Evolutionary conservation across 2,113 vertebrate species (phyloP), one percentile per base, ranked within the genome.

Genomic region (Axis porcinus): DNA sequence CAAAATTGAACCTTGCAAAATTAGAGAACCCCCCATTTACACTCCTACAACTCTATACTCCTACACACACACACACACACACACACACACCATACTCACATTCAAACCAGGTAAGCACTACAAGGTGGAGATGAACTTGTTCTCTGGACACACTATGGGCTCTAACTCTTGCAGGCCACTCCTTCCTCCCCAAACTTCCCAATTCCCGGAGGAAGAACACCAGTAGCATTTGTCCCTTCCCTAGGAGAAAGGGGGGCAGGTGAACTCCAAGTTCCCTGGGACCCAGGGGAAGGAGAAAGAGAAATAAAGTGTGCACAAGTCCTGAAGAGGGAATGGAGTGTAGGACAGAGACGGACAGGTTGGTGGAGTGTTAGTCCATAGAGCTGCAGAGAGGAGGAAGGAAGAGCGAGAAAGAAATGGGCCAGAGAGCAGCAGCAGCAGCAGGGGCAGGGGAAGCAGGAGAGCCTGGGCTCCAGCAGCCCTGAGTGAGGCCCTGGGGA

Each of bases 191-290:
- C 45, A 13, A 55, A n/a, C 50, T 50, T 15, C 67, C 67, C 52
- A 86, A 1, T 28, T 91, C 84, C 87, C 28, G 0, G 52, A 50
- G 25, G 40, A 60, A 21, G n/a, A 43, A 8, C 57, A 81, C 27
- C 43, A 19, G 6, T 70, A 83, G 96, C 76, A 47, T 93, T 21
- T 94, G 97, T 85, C 96, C 76, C 45, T 92, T 79, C 82, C 86
- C 67, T 40, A 57, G 55, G 36, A 95, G 50, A 45, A 62, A 50
- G 33, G 21, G 50, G 94, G 79, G 58, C 88, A 81, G 91, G 91
- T 58, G 78, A 88, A 47, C 86, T 86, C 86, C 12, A 27, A 67
- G 74, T 25, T 91, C 82, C 55, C 40, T 9, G 30, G 83, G n/a
- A 36, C 70, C 55, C 86, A 16, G n/a, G 54, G 47, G 82, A 91